Percentiles rank a stretch among this genome's conserved stretches.
phyloP scores from a whole-genome alignment of 2,888 invertebrate species.

The Tromatobia lineatoria region DNA sequence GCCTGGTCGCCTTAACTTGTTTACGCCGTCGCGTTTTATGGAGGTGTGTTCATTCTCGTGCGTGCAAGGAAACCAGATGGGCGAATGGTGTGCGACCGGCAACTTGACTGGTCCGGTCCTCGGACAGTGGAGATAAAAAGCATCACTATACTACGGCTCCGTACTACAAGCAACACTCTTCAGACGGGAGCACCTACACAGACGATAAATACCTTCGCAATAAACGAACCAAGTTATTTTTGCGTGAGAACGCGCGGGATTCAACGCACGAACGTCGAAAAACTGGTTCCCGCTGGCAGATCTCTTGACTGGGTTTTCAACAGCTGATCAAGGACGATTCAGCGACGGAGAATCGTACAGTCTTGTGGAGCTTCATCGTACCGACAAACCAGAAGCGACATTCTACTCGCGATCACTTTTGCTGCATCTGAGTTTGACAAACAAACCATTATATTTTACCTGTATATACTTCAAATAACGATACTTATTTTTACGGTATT shows the following conservation, averaged over 20 bases:
- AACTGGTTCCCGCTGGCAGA: slow-evolving; percentile 55
- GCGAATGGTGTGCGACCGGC: not conserved
- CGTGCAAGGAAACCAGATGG: slow-evolving; percentile 5
- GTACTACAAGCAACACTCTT: not conserved
- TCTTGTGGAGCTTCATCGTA: slow-evolving; percentile 36
- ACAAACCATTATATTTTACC: not conserved
- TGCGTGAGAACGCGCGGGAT: slow-evolving; percentile 44
- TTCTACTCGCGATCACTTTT: not conserved
- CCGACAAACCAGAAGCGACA: slow-evolving; percentile 20
- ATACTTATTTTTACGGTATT: not conserved
- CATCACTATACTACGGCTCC: slow-evolving; percentile 6
- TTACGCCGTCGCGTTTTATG: slow-evolving; percentile 13
- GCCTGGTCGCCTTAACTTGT: not conserved
- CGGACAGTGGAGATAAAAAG: slow-evolving; percentile 35
- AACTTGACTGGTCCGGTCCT: slow-evolving; percentile 40
- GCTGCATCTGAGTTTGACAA: not conserved
- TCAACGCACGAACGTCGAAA: slow-evolving; percentile 39
- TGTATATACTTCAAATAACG: not conserved
- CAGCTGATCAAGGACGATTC: slow-evolving; percentile 64
- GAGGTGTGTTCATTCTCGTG: slow-evolving; percentile 24
- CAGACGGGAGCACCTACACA: not conserved
- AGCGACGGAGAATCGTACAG: slow-evolving; percentile 20
- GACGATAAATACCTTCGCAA: slow-evolving; percentile 35
- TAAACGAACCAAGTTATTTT: slow-evolving; percentile 51
- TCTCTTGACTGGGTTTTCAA: slow-evolving; percentile 32